Evolutionary conservation across 2,888 invertebrate species (phyloP).

Genomic region (Volucella inanis): DNA sequence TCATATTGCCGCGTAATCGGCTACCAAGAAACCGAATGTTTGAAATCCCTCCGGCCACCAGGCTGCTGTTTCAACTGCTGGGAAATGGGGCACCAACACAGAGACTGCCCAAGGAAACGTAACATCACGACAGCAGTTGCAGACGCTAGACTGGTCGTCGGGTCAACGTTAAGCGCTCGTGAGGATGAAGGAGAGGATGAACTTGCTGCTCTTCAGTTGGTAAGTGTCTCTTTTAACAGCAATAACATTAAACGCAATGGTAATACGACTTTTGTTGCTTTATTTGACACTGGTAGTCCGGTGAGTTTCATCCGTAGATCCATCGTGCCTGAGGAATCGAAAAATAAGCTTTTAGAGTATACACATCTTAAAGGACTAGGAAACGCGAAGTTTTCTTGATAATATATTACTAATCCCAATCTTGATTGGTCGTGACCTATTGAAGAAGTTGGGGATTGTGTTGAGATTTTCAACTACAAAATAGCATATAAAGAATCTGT

Average conservation of each 20-base stretch:
- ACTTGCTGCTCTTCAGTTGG: slow-evolving; percentile 14
- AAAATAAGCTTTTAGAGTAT: neutral
- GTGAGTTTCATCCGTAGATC: slow-evolving; percentile 42
- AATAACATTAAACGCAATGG: neutral
- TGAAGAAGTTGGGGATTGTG: slow-evolving; percentile 7
- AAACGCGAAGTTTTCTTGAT: slow-evolving; percentile 29
- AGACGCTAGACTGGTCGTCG: neutral
- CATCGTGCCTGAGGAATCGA: slow-evolving; percentile 27
- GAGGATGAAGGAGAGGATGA: slow-evolving; percentile 1
- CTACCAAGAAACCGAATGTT: slow-evolving; percentile 18
- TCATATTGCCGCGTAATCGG: slow-evolving; percentile 28
- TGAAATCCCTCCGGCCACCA: slow-evolving; percentile 16
- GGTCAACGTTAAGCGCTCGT: neutral
- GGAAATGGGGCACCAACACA: slow-evolving; percentile 10
- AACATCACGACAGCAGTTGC: slow-evolving; percentile 8
- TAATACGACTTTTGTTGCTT: slow-evolving; percentile 19
- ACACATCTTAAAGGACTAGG: slow-evolving; percentile 29
- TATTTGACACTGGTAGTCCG: slow-evolving; percentile 43
- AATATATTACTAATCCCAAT: slow-evolving; percentile 25
- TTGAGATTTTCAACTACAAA: slow-evolving; percentile 13
- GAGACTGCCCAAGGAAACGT: slow-evolving; percentile 28
- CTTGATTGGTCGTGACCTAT: slow-evolving; percentile 20
- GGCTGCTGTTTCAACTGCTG: slow-evolving; percentile 35
- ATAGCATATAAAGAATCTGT: neutral
- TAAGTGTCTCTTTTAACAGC: slow-evolving; percentile 33